These are phyloP conservation scores for Meandrusa payeni DNA, from an alignment of 2,888 invertebrate genomes.

Conservation along the genomic window DNA sequence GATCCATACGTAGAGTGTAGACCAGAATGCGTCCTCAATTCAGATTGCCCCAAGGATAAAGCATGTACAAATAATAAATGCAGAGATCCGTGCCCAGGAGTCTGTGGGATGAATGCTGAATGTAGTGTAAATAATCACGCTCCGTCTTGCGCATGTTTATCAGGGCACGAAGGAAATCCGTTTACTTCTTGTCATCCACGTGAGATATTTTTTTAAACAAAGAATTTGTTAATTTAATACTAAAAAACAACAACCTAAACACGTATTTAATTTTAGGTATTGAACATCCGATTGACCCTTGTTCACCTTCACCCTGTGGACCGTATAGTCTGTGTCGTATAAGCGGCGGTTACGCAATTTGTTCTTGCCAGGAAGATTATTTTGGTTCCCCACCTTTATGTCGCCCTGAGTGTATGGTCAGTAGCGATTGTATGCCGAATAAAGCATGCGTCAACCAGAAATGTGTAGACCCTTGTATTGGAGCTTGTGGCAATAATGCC, in stretches of 20 bases:
- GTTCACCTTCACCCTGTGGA: constrained; percentile 87
- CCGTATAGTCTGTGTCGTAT: constrained; percentile 89
- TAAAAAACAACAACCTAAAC: background rate
- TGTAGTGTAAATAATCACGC: constrained; percentile 92
- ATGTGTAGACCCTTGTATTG: constrained; percentile 91
- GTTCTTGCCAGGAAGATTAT: constrained; percentile 89
- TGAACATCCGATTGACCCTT: constrained; percentile 74
- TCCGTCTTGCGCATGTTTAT: constrained; percentile 87
- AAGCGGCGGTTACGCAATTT: constrained; percentile 87
- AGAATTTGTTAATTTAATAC: background rate
- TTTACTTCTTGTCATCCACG: constrained; percentile 85
- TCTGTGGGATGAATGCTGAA: constrained; percentile 91
- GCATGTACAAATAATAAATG: constrained; percentile 93
- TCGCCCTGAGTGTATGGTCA: constrained; percentile 90
- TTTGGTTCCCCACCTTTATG: constrained; percentile 89
- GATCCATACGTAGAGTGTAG: constrained; percentile 93
- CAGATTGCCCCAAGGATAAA: constrained; percentile 88
- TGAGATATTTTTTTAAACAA: constrained; percentile 35
- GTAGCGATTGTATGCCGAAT: constrained; percentile 90
- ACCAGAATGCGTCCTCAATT: constrained; percentile 93
- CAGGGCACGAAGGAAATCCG: constrained; percentile 90
- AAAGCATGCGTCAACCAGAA: constrained; percentile 89
- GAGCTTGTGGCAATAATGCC: constrained; percentile 91
- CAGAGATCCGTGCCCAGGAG: constrained; percentile 89
- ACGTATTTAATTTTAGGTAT: constrained; percentile 29